A percentile compares a stretch with the other conserved stretches of the same genome.
phyloP scores from a whole-genome alignment of 2,888 invertebrate genomes.

The Teleogryllus oceanicus region DNA sequence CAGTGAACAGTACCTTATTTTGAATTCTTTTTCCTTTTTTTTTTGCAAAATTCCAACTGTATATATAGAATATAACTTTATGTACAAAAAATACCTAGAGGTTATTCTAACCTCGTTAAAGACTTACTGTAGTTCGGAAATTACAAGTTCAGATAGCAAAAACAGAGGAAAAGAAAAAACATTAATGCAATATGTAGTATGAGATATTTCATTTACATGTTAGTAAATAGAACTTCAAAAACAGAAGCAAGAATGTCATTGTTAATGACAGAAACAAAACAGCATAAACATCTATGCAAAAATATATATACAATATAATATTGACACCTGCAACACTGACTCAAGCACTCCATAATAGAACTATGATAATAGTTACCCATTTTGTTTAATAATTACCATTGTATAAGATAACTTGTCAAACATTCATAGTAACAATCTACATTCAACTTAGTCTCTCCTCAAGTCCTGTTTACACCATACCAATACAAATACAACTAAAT shows the following conservation, averaged over 20 bases:
- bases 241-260: background rate
- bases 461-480: background rate
- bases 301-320: background rate
- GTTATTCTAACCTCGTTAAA: background rate
- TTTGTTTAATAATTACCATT: too few relatives aligned
- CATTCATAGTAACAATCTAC: conserved; percentile 1
- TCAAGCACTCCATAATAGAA: too few relatives aligned
- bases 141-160: background rate
- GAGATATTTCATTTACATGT: background rate
- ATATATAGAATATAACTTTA: conserved; percentile 5
- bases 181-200: background rate
- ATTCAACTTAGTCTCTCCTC: background rate
- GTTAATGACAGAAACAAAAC: background rate
- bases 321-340: too few relatives aligned
- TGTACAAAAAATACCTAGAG: conserved; percentile 18
- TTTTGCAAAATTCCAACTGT: background rate
- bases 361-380: too few relatives aligned
- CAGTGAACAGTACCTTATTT: too few relatives aligned
- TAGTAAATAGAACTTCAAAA: background rate
- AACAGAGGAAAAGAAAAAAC: background rate
- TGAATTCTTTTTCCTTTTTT: too few relatives aligned
- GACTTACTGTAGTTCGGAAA: background rate
- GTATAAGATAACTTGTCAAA: background rate
- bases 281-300: conserved; percentile 2
- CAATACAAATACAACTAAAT: background rate